Percentiles rank a stretch among this genome's conserved stretches.
phyloP scores from a whole-genome alignment of 2,113 vertebrate species.

The Mesitornis unicolor region DNA sequence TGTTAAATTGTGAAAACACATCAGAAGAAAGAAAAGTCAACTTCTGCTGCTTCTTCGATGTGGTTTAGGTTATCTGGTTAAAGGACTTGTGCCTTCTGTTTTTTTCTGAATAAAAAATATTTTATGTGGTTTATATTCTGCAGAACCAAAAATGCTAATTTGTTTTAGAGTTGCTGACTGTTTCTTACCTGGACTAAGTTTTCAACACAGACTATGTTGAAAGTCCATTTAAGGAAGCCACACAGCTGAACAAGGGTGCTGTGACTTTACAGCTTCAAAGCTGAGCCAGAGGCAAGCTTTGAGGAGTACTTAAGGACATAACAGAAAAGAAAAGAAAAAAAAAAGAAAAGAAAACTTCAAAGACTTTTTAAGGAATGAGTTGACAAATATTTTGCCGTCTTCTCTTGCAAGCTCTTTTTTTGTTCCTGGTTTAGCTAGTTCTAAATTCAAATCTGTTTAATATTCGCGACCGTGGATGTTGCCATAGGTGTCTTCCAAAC shows the following conservation, averaged over 20 bases:
- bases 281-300: neutral
- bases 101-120: neutral
- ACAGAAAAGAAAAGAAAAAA: neutral
- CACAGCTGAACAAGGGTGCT: neutral
- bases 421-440: neutral
- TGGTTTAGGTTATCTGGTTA: neutral
- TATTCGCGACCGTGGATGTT: neutral
- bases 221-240: neutral
- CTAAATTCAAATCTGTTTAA: neutral
- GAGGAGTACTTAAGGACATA: neutral
- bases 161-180: neutral
- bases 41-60: neutral
- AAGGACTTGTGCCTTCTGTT: rapidly evolving
- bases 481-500: neutral
- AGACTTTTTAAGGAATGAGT: neutral
- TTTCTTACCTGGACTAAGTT: neutral
- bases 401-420: neutral
- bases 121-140: neutral
- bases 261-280: neutral
- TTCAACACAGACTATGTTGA: neutral
- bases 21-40: neutral
- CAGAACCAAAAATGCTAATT: neutral
- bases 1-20: neutral
- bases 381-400: neutral
- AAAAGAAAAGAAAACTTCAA: neutral